Percentiles rank a stretch among this genome's conserved stretches.
phyloP scores from a whole-genome alignment of 2,797 vertebrate genomes.

The Parauchenoglanis ngamensis region DNA sequence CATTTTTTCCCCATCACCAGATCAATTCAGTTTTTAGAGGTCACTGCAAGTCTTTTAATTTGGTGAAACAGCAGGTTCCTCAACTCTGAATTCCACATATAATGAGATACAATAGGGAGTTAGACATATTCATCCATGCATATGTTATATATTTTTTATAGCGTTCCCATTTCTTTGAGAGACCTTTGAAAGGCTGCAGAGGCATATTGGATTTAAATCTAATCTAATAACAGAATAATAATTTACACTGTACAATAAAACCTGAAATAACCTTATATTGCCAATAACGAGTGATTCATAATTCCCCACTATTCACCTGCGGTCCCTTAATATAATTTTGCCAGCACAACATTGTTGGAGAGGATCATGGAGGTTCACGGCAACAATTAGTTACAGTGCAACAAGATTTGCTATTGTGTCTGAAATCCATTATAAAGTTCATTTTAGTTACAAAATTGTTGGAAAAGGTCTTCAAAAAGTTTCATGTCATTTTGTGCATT shows the following conservation, averaged over 20 bases:
- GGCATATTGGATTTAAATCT: constrained; percentile 38
- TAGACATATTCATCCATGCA: constrained; percentile 51
- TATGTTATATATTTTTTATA: constrained; percentile 42
- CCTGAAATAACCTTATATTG: constrained; percentile 1
- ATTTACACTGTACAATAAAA: constrained; percentile 29
- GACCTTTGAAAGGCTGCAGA: constrained; percentile 25
- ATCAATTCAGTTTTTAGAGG: constrained; percentile 56
- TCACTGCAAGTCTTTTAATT: constrained; percentile 53
- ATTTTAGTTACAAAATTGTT: neutral
- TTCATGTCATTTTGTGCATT: neutral
- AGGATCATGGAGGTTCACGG: neutral
- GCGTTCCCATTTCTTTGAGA: constrained; percentile 40
- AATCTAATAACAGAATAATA: constrained; percentile 31
- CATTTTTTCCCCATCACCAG: constrained; percentile 52
- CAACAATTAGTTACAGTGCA: constrained; percentile 3
- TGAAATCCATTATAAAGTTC: constrained; percentile 1
- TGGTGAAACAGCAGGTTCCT: constrained; percentile 45
- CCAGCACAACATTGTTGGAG: neutral
- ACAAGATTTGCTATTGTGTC: neutral
- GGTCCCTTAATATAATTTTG: neutral
- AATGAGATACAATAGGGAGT: constrained; percentile 50
- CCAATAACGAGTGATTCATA: neutral
- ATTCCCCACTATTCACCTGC: neutral
- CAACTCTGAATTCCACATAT: constrained; percentile 47
- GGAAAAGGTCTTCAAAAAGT: neutral